Percentiles rank a stretch among this genome's conserved stretches.
These are phyloP conservation scores for Montifringilla adamsi DNA, from an alignment of 2,113 vertebrate species.

Conservation along the genomic window DNA sequence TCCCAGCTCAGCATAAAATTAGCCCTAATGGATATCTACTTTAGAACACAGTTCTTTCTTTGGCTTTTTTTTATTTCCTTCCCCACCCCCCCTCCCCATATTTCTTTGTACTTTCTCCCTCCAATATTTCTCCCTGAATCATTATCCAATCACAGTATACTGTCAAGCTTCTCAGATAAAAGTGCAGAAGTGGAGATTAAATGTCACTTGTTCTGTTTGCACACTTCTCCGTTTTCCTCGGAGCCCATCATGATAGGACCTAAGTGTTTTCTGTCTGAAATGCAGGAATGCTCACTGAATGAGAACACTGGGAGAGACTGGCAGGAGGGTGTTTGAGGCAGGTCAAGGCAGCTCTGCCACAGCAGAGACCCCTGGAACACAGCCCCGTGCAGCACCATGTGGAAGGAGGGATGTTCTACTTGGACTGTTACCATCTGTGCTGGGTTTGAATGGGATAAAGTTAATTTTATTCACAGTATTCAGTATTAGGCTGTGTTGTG, in stretches of 20 bases:
- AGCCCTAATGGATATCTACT: background rate
- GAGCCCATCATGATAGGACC: background rate
- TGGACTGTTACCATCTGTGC: background rate
- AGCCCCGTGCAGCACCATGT: rapidly evolving
- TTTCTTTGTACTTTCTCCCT: background rate
- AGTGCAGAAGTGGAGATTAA: background rate
- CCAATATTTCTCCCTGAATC: background rate
- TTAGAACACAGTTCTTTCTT: background rate
- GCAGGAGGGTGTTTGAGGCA: background rate
- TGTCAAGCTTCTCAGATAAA: background rate
- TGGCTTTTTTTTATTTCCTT: background rate
- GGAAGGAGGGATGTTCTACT: background rate
- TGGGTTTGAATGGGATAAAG: background rate
- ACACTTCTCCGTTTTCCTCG: background rate
- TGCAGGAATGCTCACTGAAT: background rate
- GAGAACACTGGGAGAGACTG: background rate
- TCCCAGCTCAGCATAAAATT: background rate
- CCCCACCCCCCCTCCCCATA: too few species aligned
- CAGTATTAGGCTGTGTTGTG: background rate
- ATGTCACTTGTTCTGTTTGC: background rate
- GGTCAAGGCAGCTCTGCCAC: background rate
- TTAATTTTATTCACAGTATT: background rate
- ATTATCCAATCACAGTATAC: background rate
- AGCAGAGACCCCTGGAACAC: background rate
- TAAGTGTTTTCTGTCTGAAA: background rate